Evolutionary conservation across 2,113 vertebrate species (phyloP).

Genomic region (Xenopus borealis): DNA sequence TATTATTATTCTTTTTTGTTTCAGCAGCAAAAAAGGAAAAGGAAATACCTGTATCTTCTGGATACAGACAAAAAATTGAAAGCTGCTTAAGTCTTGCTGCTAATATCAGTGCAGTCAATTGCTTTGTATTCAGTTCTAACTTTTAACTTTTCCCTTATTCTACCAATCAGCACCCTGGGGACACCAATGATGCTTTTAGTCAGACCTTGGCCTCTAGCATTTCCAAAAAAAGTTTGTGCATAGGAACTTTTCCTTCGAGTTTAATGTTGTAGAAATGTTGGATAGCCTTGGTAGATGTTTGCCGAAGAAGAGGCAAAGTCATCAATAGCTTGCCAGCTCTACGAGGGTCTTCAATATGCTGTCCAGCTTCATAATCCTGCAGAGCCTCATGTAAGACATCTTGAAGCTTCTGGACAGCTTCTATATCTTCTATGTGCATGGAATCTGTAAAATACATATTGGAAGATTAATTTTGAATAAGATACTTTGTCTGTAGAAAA

Average conservation of each 20-base stretch:
- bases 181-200: slow-evolving; percentile 68
- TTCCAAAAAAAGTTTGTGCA: slow-evolving; percentile 99
- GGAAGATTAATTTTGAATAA: slow-evolving; percentile 17
- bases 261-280: slow-evolving; percentile 99
- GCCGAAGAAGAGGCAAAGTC: slow-evolving; percentile 93
- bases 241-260: slow-evolving; percentile 98
- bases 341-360: slow-evolving; percentile 93
- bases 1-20: slow-evolving; percentile 47
- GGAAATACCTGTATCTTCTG: slow-evolving; percentile 62
- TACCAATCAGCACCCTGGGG: slow-evolving; percentile 62
- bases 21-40: slow-evolving; percentile 55
- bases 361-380: slow-evolving; percentile 93
- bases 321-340: slow-evolving; percentile 96
- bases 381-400: slow-evolving; percentile 96
- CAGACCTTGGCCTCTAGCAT: slow-evolving; percentile 99
- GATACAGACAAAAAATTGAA: slow-evolving; percentile 65
- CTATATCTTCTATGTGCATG: slow-evolving; percentile 98
- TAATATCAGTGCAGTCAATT: slow-evolving; percentile 77
- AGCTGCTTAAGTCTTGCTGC: slow-evolving; percentile 81
- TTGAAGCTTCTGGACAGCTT: slow-evolving; percentile 97
- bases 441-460: slow-evolving; percentile 75
- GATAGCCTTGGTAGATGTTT: slow-evolving; percentile 97
- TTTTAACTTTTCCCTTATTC: slow-evolving; percentile 64
- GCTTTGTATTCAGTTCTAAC: slow-evolving; percentile 71
- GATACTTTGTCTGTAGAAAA: too few species aligned